These are phyloP conservation scores for Channallabes apus DNA, from an alignment of 2,797 vertebrate genomes.

Conservation along the genomic window DNA sequence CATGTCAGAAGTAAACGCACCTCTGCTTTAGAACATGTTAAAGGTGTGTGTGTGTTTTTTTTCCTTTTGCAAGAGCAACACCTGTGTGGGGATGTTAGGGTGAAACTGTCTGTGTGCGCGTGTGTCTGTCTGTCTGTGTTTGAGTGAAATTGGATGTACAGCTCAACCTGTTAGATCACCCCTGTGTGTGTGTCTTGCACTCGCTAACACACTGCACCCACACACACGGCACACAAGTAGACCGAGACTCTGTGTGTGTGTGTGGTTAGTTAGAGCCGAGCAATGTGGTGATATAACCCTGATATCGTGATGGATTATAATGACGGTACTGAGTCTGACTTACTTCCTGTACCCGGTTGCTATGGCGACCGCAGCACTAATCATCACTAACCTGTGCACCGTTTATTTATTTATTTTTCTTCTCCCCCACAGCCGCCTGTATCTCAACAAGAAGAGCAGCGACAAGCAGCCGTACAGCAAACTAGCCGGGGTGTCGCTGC, in stretches of 20 bases:
- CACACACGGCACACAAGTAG: not conserved
- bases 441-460: slow-evolving; percentile 80
- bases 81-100: too few relatives aligned
- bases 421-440: slow-evolving; percentile 77
- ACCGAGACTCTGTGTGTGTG: too few relatives aligned
- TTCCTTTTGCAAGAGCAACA: too few relatives aligned
- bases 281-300: not conserved
- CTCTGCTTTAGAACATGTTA: too few relatives aligned
- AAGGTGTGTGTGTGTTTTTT: too few relatives aligned
- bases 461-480: slow-evolving; percentile 88
- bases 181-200: not conserved
- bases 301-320: too few relatives aligned
- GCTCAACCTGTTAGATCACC: slow-evolving; percentile 13
- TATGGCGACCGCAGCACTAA: not conserved
- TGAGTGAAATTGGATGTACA: slow-evolving; percentile 5
- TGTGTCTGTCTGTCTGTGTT: not conserved
- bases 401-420: slow-evolving; percentile 48
- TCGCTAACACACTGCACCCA: not conserved
- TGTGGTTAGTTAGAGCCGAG: too few relatives aligned
- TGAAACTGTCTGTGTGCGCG: too few relatives aligned
- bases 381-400: not conserved
- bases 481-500: slow-evolving; percentile 87
- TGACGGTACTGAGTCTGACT: not conserved
- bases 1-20: too few relatives aligned
- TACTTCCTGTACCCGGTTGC: not conserved